These are phyloP conservation scores for Caenorhabditis elegans DNA, from an alignment of 1,140 invertebrate species.

Conservation along the genomic window DNA sequence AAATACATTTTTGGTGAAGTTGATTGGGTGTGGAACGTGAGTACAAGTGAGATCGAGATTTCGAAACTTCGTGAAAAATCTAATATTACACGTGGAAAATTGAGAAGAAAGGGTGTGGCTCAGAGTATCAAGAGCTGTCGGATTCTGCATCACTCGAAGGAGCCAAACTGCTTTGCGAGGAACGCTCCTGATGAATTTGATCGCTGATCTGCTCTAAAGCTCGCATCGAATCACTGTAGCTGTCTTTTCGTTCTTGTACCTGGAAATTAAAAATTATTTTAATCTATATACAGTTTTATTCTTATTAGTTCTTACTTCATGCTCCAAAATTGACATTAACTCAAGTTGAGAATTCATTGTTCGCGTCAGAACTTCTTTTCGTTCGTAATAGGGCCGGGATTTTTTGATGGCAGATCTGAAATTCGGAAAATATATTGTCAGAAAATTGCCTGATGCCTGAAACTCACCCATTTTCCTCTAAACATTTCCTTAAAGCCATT, in stretches of 20 bases:
- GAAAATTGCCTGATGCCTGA: too few species aligned
- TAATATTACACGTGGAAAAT: too few species aligned
- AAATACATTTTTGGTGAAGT: too few species aligned
- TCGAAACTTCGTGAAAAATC: too few species aligned
- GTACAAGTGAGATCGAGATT: too few species aligned
- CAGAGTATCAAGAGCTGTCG: neutral
- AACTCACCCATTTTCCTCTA: neutral
- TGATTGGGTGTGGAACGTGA: too few species aligned
- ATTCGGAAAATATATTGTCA: neutral
- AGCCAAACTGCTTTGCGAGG: neutral
- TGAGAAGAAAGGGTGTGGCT: too few species aligned
- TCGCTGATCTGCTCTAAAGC: neutral
- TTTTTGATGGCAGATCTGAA: constrained; percentile 9
- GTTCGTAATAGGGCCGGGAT: neutral
- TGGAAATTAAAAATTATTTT: neutral
- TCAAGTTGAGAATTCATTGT: constrained; percentile 23
- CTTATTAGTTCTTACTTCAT: neutral
- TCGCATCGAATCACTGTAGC: constrained; percentile 16
- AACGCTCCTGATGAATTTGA: neutral
- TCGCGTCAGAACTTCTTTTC: neutral
- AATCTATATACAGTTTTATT: neutral
- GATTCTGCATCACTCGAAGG: neutral
- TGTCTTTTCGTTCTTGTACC: constrained; percentile 8
- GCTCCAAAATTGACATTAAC: neutral
- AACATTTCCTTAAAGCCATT: neutral